Evolutionary conservation across 2,113 vertebrate genomes (phyloP).

Genomic region (Oenanthe oenanthe): DNA sequence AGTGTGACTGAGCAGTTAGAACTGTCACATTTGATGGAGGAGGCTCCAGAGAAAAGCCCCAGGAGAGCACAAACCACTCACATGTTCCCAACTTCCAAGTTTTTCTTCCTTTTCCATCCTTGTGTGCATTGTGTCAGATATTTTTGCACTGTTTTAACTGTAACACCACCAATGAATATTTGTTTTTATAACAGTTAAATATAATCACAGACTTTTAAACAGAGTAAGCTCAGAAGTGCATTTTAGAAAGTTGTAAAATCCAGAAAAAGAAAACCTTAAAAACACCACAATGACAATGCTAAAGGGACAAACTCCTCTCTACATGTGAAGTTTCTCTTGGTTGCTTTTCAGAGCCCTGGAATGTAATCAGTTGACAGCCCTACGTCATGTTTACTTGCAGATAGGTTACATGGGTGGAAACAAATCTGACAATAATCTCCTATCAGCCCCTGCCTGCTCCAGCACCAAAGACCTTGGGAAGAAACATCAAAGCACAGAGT

Average conservation of each 20-base stretch:
- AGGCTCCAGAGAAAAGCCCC: background rate
- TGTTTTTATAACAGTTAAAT: background rate
- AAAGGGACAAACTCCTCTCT: background rate
- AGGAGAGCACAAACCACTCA: background rate
- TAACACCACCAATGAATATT: background rate
- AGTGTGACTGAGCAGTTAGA: background rate
- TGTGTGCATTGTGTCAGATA: background rate
- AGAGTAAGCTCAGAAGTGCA: background rate
- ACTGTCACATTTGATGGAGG: background rate
- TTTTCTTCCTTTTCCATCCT: background rate
- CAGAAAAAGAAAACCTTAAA: background rate
- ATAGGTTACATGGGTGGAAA: slow-evolving; percentile 40
- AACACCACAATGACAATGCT: background rate
- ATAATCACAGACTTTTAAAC: background rate
- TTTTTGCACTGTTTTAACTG: background rate
- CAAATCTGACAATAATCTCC: slow-evolving; percentile 42
- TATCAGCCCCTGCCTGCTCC: background rate
- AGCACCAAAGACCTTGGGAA: background rate
- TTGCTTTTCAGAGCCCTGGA: background rate
- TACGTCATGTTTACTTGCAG: slow-evolving; percentile 19
- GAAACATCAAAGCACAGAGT: background rate
- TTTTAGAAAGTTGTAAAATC: background rate
- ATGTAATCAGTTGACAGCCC: slow-evolving; percentile 17
- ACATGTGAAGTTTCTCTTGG: background rate
- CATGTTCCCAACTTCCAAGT: background rate